A percentile compares a stretch with the other conserved stretches of the same genome.
These are phyloP conservation scores for Scrobipalpa atriplicella DNA, from an alignment of 2,888 invertebrate species.

Conservation along the genomic window DNA sequence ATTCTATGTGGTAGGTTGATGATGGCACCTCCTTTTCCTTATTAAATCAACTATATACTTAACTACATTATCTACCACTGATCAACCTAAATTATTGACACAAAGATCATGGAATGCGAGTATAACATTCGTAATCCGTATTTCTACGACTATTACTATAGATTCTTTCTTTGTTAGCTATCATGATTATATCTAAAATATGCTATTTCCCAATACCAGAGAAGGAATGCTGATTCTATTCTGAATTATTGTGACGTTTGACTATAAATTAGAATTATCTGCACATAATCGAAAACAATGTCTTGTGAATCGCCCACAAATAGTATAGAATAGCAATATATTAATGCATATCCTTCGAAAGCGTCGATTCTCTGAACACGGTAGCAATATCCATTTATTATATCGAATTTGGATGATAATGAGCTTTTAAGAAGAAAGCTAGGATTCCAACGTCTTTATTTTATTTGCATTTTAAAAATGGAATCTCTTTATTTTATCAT, in stretches of 20 bases:
- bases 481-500: constrained; percentile 40
- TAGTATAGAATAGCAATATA: constrained; percentile 42
- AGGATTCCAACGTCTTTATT: constrained; percentile 53
- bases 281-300: constrained; percentile 28
- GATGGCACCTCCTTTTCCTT: too few relatives aligned
- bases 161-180: constrained; percentile 58
- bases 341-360: constrained; percentile 26
- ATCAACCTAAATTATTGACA: not conserved
- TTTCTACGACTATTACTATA: constrained; percentile 56
- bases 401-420: constrained; percentile 68
- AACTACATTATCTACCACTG: too few relatives aligned
- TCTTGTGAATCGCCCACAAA: constrained; percentile 48
- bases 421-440: constrained; percentile 50
- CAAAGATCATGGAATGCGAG: not conserved
- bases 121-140: constrained; percentile 48
- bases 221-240: constrained; percentile 38
- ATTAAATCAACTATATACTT: too few relatives aligned
- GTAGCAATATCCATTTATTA: constrained; percentile 61
- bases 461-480: constrained; percentile 45
- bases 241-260: constrained; percentile 45
- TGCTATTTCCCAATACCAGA: constrained; percentile 6
- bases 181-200: constrained; percentile 38
- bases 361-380: constrained; percentile 44
- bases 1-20: too few relatives aligned
- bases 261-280: constrained; percentile 43